A percentile compares a stretch with the other conserved stretches of the same genome.
These are phyloP conservation scores for Girardinichthys multiradiatus DNA, from an alignment of 2,113 vertebrate genomes.

Conservation along the genomic window DNA sequence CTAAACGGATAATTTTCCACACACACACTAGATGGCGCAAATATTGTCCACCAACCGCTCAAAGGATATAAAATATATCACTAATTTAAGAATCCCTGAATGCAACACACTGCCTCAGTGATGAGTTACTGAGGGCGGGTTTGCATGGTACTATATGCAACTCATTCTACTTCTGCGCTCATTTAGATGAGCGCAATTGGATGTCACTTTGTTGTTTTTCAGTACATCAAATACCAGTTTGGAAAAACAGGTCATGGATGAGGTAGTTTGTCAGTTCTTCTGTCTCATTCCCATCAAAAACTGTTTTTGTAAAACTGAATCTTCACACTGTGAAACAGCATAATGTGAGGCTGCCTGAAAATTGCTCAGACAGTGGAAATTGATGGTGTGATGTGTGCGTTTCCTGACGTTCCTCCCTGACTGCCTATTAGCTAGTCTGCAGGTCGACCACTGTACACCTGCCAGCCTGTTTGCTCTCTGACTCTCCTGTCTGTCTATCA, in stretches of 20 bases:
- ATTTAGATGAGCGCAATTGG: too few relatives aligned
- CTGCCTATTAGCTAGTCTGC: constrained; percentile 40
- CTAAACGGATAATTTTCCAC: not conserved
- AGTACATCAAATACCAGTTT: not conserved
- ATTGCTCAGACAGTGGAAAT: constrained; percentile 37
- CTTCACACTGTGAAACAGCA: constrained; percentile 8
- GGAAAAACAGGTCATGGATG: not conserved
- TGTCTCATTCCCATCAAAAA: too few relatives aligned
- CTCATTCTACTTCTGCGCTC: not conserved
- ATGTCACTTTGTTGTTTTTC: not conserved
- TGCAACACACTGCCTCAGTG: not conserved
- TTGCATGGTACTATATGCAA: not conserved
- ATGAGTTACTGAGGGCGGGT: too few relatives aligned
- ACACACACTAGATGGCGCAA: constrained; percentile 60
- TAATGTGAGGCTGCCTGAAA: constrained; percentile 20
- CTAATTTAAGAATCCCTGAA: constrained; percentile 6
- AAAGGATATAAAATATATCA: not conserved
- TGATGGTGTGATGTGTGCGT: constrained; percentile 42
- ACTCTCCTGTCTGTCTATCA: constrained; percentile 5
- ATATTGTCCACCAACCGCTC: not conserved
- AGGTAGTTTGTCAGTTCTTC: not conserved
- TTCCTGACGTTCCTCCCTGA: constrained; percentile 33
- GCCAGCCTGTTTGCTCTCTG: constrained; percentile 11
- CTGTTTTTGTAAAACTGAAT: not conserved
- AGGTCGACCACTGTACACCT: constrained; percentile 40